Percentiles rank a stretch among this genome's conserved stretches.
phyloP scores from a whole-genome alignment of 2,113 vertebrate species.

The Ciconia stormi region DNA sequence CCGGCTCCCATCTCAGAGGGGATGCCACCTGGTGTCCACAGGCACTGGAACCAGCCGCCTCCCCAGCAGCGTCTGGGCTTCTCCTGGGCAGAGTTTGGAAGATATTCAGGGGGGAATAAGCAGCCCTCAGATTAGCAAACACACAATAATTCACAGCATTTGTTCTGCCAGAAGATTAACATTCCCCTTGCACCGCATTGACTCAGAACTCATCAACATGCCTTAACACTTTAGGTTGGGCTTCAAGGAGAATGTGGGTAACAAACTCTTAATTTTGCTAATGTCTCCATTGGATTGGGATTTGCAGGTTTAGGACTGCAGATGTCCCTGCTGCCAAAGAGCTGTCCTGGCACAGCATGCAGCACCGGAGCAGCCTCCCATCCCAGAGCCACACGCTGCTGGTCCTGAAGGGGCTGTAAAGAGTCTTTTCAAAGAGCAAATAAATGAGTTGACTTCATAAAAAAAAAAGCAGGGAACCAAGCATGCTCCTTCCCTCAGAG shows the following conservation, averaged over 20 bases:
- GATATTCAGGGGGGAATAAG: neutral
- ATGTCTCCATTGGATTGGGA: neutral
- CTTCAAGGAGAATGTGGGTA: accelerated
- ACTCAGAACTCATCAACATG: neutral
- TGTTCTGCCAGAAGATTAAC: neutral
- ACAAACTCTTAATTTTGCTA: neutral
- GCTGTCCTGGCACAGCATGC: neutral
- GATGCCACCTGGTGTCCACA: neutral
- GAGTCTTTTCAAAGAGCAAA: neutral
- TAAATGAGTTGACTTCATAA: neutral
- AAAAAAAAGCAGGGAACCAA: neutral
- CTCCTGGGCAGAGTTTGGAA: neutral
- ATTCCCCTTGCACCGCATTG: neutral
- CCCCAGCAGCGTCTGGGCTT: neutral
- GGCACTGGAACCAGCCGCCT: neutral
- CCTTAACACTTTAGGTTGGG: neutral
- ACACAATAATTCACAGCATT: neutral
- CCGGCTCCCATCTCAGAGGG: neutral
- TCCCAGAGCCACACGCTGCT: neutral
- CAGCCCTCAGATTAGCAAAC: neutral
- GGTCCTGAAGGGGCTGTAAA: constrained; percentile 5
- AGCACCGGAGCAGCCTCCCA: neutral
- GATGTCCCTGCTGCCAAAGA: neutral
- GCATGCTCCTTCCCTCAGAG: neutral
- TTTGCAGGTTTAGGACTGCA: neutral